Evolutionary conservation across 2,797 vertebrate species (phyloP), one percentile per base, ranked within the genome.

Genomic region (Cuniculus paca): DNA sequence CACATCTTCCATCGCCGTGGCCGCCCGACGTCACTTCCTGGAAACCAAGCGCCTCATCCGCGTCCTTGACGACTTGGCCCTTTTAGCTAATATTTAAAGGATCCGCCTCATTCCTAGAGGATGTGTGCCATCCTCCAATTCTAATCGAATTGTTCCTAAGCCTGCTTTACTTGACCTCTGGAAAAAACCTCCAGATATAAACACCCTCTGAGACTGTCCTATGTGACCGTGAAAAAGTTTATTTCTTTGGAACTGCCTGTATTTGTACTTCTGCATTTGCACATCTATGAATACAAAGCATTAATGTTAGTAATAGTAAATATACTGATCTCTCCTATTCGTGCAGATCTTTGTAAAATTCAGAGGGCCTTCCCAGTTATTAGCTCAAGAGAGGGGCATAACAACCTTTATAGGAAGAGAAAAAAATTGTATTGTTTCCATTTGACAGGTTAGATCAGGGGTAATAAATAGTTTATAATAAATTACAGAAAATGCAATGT

Each of bases 1-100:
- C 83, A 98, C 97, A 1, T 99, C 99, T 36, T 99, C 99, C 99
- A 99, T 99, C 70, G 11, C 92, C 39, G 26, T 56, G 22, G 56
- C 85, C 16, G 16, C 39, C 70, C 77, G 48, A 95, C 60, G 96
- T 97, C 93, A 98, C 98, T 99, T 99, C 99, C 99, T 98, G 98
- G 97, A 92, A 84, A 96, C 97, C 48, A 2, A 91, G 79, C 85
- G 20, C 80, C 96, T 83, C 86, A 58, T 36, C 85, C 78, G 98
- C 98, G 97, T 99, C 98, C 98, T 97, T 97, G 98, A 98, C 98
- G 96, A 98, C 98, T 95, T 81, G 63, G 61, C 94, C 86, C 77
- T 45, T 52, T 65, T 19, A 48, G 7, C 50, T 58, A 10, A 20
- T 48, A 36, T 86, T 98, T 98, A 98, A 98, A 97, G 96, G 60